Conservation (phyloP, 2,888 invertebrate genomes). For the Blastobasis adustella region DNA sequence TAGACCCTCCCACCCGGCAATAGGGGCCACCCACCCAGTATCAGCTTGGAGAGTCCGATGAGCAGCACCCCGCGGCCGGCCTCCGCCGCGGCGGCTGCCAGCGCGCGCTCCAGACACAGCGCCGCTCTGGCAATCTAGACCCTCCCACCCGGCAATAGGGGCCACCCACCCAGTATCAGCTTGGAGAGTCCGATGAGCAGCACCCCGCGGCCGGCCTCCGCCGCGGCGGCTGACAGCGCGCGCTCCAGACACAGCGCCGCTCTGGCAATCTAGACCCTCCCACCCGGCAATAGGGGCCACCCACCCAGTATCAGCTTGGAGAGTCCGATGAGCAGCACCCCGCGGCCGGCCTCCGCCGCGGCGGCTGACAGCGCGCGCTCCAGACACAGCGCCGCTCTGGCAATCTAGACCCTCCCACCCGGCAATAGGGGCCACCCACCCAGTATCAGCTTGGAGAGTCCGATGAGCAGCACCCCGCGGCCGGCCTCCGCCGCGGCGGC, state of each 20-base stretch:
- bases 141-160: too few species aligned
- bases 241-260: conserved; percentile 84
- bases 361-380: conserved; percentile 83
- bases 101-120: conserved; percentile 81
- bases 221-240: conserved; percentile 79
- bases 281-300: too few species aligned
- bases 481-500: conserved; percentile 77
- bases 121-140: too few species aligned
- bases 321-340: conserved; percentile 82
- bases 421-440: conserved; percentile 80
- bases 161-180: conserved; percentile 82
- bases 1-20: too few species aligned
- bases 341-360: conserved; percentile 76
- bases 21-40: conserved; percentile 82
- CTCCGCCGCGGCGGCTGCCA: conserved; percentile 78
- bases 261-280: too few species aligned
- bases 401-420: too few species aligned
- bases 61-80: conserved; percentile 80
- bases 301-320: conserved; percentile 88
- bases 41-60: conserved; percentile 85
- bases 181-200: conserved; percentile 86
- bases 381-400: conserved; percentile 80
- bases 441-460: conserved; percentile 87
- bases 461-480: conserved; percentile 80
- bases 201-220: conserved; percentile 77